Base-by-base conservation (phyloP, 2,113 vertebrate genomes). In the Caretta caretta region DNA sequence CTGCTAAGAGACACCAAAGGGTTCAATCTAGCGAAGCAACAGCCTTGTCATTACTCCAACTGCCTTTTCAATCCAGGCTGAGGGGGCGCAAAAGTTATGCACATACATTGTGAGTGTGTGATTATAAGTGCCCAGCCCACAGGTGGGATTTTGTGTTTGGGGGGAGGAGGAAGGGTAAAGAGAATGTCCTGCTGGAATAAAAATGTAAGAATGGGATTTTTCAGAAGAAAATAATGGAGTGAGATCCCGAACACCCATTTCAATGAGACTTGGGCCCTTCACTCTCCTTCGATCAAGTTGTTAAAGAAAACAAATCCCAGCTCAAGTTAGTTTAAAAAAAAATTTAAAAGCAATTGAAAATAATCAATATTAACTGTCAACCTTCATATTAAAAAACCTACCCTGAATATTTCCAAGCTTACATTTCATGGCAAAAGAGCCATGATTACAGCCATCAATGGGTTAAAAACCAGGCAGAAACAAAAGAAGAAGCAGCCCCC, bases 311-410 rank as follows among this genome's bases (percentile, higher is more conserved):
- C 46, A 94, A 94, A 62, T n/a, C 54, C 89, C 91, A 94, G 88
- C 93, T 95, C 57, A 81, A 90, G 65, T 3, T 24, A 76, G 62
- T 88, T 89, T 54, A 54, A 54, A 54, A 83, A 93, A 94, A 42
- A 78, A 35, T 87, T 93, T 92, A 93, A 93, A 90, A 94, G 35
- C 53, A 96, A 80, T 22, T 72, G 69, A 53, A 88, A 86, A 38
- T 83, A 86, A 56, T 85, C 53, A 90, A 93, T 29, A 78, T 50
- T 87, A 92, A 48, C 75, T 27, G 75, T 48, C 75, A 78, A 78
- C 88, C 86, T 42, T 85, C 49, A 16, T 88, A 75, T 5, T 94
- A 88, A 91, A 96, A 95, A 94, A n/a, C n/a, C 95, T 88, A 11
- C 5, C 38, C 79, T 81, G 27, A 27, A 75, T 38, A 57, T 17